A percentile compares a stretch with the other conserved stretches of the same genome.
phyloP scores from a whole-genome alignment of 2,888 invertebrate genomes.

The Rhagonycha lutea region DNA sequence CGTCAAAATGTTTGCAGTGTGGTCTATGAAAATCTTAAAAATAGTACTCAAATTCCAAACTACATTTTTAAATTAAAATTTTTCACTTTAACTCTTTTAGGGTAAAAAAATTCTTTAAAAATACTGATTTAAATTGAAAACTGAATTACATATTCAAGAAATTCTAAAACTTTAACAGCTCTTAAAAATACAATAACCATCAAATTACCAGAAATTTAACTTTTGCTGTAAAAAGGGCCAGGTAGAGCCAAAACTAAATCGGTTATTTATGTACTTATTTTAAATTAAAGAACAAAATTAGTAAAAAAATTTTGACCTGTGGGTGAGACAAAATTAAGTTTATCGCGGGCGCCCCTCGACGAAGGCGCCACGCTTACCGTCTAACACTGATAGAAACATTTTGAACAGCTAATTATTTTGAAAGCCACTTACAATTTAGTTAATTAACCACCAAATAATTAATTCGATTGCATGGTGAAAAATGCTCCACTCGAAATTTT shows the following conservation, averaged over 20 bases:
- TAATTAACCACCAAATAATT: not conserved
- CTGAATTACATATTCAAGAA: not conserved
- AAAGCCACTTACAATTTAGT: not conserved
- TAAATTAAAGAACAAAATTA: not conserved
- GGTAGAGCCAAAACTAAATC: not conserved
- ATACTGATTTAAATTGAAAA: not conserved
- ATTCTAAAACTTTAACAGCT: not conserved
- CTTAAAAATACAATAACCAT: not conserved
- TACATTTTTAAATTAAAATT: too few species aligned
- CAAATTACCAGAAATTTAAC: not conserved
- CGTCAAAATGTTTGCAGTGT: too few species aligned
- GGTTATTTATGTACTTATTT: not conserved
- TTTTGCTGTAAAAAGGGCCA: not conserved
- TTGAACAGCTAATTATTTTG: not conserved
- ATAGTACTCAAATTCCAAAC: too few species aligned
- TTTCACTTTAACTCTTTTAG: too few species aligned
- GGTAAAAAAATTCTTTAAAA: not conserved
- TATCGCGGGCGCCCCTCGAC: not conserved
- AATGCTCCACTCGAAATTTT: not conserved
- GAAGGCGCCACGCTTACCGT: not conserved
- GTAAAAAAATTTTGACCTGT: not conserved
- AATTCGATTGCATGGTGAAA: not conserved
- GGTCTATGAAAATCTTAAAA: too few species aligned
- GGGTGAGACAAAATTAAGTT: not conserved
- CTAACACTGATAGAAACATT: not conserved